Conservation (phyloP, 1,140 invertebrate genomes). For the Hylyphantes graminicola region DNA sequence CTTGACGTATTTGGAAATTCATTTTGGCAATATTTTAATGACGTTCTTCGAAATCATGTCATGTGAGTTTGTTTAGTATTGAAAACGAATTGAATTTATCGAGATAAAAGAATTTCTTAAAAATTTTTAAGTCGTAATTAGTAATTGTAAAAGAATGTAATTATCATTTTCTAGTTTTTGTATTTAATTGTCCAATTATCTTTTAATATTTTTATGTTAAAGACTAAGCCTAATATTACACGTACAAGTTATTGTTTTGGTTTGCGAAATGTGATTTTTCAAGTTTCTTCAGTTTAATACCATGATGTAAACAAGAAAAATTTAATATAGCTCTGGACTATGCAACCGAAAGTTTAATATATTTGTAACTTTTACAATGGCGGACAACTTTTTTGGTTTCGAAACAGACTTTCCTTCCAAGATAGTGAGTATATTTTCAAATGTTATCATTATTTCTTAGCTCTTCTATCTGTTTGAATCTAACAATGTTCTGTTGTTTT, state of each 20-base stretch:
- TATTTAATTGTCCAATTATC: background rate
- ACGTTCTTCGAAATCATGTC: slow-evolving; percentile 32
- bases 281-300: no score
- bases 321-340: background rate
- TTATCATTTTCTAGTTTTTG: background rate
- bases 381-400: slow-evolving; percentile 55
- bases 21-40: slow-evolving; percentile 20
- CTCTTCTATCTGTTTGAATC: no score
- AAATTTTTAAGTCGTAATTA: background rate
- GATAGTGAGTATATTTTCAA: slow-evolving; percentile 16
- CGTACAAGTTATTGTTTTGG: background rate
- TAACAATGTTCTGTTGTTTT: no score
- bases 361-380: slow-evolving; percentile 5
- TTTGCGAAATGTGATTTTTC: background rate
- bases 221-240: slow-evolving; percentile 36
- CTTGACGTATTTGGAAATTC: no score
- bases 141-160: background rate
- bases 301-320: background rate
- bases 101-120: no score
- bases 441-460: no score
- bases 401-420: slow-evolving; percentile 31
- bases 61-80: slow-evolving; percentile 49
- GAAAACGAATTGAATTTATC: background rate
- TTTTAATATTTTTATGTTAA: background rate
- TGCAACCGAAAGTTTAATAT: background rate